These are phyloP conservation scores for Drosophila colorata DNA, from an alignment of 2,888 invertebrate genomes.

Conservation along the genomic window DNA sequence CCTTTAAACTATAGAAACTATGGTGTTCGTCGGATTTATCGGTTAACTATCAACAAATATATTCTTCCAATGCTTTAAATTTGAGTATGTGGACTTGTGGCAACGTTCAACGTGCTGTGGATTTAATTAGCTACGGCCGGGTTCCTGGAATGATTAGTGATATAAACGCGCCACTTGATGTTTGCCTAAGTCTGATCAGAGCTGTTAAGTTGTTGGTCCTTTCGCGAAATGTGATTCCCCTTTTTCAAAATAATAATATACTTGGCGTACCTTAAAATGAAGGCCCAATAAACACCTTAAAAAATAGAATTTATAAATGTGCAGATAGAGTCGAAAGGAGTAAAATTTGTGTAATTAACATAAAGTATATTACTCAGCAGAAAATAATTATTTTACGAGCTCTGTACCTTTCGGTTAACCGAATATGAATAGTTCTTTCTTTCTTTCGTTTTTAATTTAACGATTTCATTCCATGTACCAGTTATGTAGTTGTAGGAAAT, in stretches of 20 bases:
- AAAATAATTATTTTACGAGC: neutral
- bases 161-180: neutral
- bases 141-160: neutral
- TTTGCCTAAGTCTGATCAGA: neutral
- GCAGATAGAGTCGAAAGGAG: no score
- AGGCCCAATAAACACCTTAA: no score
- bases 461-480: neutral
- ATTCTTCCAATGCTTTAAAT: slow-evolving; percentile 4
- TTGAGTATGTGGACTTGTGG: slow-evolving; percentile 2
- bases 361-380: no score
- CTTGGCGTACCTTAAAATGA: no score
- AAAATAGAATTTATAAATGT: no score
- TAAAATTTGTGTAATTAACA: no score
- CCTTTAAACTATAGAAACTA: slow-evolving; percentile 7
- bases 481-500: neutral
- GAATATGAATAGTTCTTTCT: neutral
- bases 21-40: slow-evolving; percentile 7
- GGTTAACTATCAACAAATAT: neutral
- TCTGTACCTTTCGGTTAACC: slow-evolving; percentile 4
- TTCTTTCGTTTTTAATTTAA: neutral
- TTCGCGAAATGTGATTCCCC: no score
- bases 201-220: neutral
- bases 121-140: neutral
- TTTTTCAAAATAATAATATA: no score
- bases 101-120: neutral